Evolutionary conservation across 2,797 vertebrate species (phyloP).

Genomic region (Argyrosomus regius): DNA sequence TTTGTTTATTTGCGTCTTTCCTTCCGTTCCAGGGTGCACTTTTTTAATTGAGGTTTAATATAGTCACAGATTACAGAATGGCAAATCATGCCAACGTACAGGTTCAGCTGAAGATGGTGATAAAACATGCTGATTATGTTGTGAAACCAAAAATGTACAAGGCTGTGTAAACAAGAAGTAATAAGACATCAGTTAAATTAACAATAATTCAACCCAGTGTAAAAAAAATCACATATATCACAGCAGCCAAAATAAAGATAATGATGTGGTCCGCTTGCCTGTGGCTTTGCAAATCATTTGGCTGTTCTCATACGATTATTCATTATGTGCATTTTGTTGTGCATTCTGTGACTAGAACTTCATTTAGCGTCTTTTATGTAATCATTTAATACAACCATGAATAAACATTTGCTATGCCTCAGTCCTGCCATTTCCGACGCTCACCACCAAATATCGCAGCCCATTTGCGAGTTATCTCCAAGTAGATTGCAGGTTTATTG

Average conservation of each 20-base stretch:
- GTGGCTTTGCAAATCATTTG: conserved; percentile 23
- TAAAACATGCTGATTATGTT: conserved; percentile 36
- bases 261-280: conserved; percentile 14
- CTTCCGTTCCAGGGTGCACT: conserved; percentile 22
- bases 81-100: conserved; percentile 39
- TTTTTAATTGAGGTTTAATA: conserved; percentile 44
- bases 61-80: conserved; percentile 44
- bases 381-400: not conserved
- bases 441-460: conserved; percentile 91
- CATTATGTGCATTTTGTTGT: conserved; percentile 34
- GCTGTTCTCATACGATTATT: conserved; percentile 27
- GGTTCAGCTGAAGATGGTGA: conserved; percentile 13
- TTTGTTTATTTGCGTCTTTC: conserved; percentile 37
- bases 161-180: conserved; percentile 36
- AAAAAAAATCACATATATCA: conserved; percentile 27
- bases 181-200: conserved; percentile 37
- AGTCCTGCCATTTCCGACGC: conserved; percentile 77
- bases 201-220: conserved; percentile 32
- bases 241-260: conserved; percentile 27
- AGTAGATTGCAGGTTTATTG: conserved; percentile 91
- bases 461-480: conserved; percentile 96
- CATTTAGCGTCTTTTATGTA: conserved; percentile 5
- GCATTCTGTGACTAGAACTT: conserved; percentile 10
- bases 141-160: conserved; percentile 7
- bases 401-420: not conserved